phyloP scores from a whole-genome alignment of 2,888 invertebrate genomes.

The Andrena dorsata region DNA sequence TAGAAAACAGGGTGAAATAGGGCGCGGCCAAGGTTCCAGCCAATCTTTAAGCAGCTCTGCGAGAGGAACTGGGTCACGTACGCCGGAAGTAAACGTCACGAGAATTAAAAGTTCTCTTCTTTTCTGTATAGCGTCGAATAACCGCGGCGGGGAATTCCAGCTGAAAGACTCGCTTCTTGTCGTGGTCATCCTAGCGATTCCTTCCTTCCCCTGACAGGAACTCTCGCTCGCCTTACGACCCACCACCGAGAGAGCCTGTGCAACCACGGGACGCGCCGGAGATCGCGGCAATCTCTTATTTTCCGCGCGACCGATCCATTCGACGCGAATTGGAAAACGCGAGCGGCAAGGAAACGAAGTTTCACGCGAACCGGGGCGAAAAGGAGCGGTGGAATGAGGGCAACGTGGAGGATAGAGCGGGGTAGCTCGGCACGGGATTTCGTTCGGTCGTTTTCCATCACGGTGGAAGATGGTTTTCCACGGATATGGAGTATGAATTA shows the following conservation, averaged over 20 bases:
- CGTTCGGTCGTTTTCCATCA: constrained; percentile 56
- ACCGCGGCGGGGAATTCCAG: constrained; percentile 50
- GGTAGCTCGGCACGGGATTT: constrained; percentile 44
- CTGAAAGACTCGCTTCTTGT: constrained; percentile 31
- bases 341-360: constrained; percentile 71
- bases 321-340: constrained; percentile 77
- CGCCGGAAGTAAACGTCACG: constrained; percentile 67
- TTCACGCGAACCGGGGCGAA: constrained; percentile 38
- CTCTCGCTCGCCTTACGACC: constrained; percentile 18
- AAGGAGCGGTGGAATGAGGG: constrained; percentile 30
- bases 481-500: constrained; percentile 18
- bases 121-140: constrained; percentile 23
- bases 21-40: constrained; percentile 37
- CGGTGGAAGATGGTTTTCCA: constrained; percentile 19
- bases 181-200: neutral
- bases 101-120: constrained; percentile 63
- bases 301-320: constrained; percentile 75
- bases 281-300: constrained; percentile 77
- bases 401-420: neutral
- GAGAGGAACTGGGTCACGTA: constrained; percentile 68
- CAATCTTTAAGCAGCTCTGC: constrained; percentile 59
- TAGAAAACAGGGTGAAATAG: constrained; percentile 51
- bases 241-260: constrained; percentile 40
- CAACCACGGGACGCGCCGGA: constrained; percentile 53
- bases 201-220: neutral